Evolutionary conservation across 1,140 invertebrate genomes (phyloP).

Genomic region (Drosophila subobscura): DNA sequence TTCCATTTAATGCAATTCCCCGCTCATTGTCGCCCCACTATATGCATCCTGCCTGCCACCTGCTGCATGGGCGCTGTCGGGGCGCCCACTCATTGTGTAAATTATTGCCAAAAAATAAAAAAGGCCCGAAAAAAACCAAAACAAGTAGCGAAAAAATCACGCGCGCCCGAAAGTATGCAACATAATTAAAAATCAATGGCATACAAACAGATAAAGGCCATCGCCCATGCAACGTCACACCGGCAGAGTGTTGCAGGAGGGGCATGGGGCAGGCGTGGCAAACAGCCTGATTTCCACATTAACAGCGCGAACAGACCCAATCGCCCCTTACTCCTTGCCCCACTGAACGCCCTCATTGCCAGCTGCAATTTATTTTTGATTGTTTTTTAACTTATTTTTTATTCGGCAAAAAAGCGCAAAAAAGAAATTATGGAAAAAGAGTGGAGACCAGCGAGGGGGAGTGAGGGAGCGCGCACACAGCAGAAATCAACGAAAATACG

Average conservation of each 20-base stretch:
- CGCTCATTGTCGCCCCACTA: background rate
- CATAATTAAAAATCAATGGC: conserved; percentile 83
- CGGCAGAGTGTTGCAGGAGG: background rate
- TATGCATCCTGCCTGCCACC: no score
- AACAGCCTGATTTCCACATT: conserved; percentile 74
- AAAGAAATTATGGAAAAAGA: conserved; percentile 58
- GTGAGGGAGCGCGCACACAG: conserved; percentile 54
- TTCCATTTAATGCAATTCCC: conserved; percentile 75
- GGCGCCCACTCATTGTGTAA: conserved; percentile 57
- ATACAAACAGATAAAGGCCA: conserved; percentile 74
- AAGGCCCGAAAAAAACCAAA: conserved; percentile 19
- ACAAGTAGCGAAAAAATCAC: conserved; percentile 47
- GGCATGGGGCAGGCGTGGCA: conserved; percentile 42
- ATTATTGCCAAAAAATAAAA: conserved; percentile 68
- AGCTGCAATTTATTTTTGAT: conserved; percentile 75
- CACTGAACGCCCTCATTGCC: conserved; percentile 10
- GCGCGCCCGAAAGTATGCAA: conserved; percentile 69
- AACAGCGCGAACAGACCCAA: conserved; percentile 42
- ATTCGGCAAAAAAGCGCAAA: conserved; percentile 63
- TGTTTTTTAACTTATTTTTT: conserved; percentile 81
- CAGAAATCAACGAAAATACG: conserved; percentile 62
- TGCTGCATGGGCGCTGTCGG: no score
- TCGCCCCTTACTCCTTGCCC: conserved; percentile 1
- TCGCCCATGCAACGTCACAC: background rate
- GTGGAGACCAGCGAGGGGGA: no score